Evolutionary conservation across 1,140 invertebrate species (phyloP), one percentile per base, ranked within the genome.

Genomic region (Antheraea mylitta): DNA sequence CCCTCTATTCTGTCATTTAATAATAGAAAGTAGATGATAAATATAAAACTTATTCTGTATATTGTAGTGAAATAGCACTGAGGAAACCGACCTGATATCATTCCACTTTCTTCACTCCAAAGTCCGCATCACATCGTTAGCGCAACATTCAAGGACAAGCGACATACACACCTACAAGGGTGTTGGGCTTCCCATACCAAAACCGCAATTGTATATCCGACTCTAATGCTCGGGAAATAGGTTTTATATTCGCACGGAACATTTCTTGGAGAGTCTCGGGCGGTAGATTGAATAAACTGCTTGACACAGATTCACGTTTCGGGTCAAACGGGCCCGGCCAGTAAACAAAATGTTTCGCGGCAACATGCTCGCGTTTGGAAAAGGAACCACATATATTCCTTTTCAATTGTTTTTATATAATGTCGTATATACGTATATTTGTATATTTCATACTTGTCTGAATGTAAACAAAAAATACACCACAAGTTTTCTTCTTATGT

Each of bases 271-370:
- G 74, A 75, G 66, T 80, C 81, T 86, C 76, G 76, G 78, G 73
- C 78, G 74, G 72, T 83, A 90, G 87, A 91, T 91, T 91, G 86
- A 91, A 91, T 91, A 91, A 91, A 91, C 89, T 86, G 87, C 89
- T 91, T 91, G 89, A 91, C 89, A 91, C 86, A 90, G 85, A 86
- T 91, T 90, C 83, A 76, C 78, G 82, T 88, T 91, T 90, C 82
- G 88, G 89, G 86, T 87, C 88, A 90, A 81, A 82, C 86, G 82
- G 86, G 82, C 79, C 75, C 70, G 80, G 72, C 76, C 79, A 72
- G 83, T 88, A 88, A 89, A 89, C 86, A 90, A 85, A 86, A 69
- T 71, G 64, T 68, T 72, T 80, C 70, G 80, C 88, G 86, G 78
- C 86, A 77, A 87, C 84, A 87, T 86, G 22, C 76, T 76, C 37